Base-by-base conservation (phyloP, 1,140 invertebrate species). In the Platyscapa corneri region DNA sequence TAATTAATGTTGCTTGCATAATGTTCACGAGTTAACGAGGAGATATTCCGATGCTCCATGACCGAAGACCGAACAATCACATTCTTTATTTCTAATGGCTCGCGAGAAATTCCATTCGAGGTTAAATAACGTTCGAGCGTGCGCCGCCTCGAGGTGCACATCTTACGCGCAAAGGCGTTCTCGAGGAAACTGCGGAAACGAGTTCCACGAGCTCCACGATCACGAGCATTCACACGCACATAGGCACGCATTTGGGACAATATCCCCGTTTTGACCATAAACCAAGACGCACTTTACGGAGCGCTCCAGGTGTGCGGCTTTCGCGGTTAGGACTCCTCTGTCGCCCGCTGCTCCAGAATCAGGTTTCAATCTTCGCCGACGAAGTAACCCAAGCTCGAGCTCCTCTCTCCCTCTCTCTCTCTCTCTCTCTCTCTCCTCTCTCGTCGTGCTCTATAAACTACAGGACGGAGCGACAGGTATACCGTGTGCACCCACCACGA, bases 301-400 rank as follows among this genome's bases (percentile, higher is more conserved):
- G 42, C 30, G 39, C 78, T 70, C n/a, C 46, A 23, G 64, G 84
- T 56, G 75, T 78, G 83, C 64, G 83, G 83, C 83, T 84, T 84
- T 84, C 75, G 83, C 46, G 83, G 83, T 72, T n/a, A 74, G 37
- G 70, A 74, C 39, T 27, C 70, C 23, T 34, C 37, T n/a, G 37
- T 84, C 46, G 75, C 23, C 34, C 81, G 70, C 60, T 78, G 42
- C 60, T 67, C 83, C 64, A 56, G 83, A 78, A 84, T 84, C 75
- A 74, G 77, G 75, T 84, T 84, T 84, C 83, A 84, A 84, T 84
- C 75, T 84, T 37, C 75, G 5, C 34, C 34, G 70, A 27, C 60
- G 20, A 23, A 60, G 81, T 82, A 75, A 82, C 34, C 67, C 34
- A 82, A 82, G 67, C 49, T 74, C 42, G 42, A 23, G 23, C 56